phyloP scores from a whole-genome alignment of 1,140 invertebrate genomes.

The Ips typographus region DNA sequence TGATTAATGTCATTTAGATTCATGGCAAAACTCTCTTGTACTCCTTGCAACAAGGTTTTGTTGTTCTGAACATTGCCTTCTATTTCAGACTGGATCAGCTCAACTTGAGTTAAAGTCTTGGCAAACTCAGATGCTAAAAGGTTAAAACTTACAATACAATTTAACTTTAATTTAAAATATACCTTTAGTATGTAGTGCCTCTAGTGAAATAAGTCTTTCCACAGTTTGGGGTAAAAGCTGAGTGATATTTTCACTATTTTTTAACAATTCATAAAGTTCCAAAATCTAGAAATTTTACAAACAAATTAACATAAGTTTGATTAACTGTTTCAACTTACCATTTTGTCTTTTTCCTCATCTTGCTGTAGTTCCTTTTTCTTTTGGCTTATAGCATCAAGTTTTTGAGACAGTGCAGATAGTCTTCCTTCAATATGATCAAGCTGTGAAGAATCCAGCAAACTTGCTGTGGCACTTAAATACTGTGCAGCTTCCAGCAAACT shows the following conservation, averaged over 20 bases:
- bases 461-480: constrained; percentile 71
- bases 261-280: constrained; percentile 84
- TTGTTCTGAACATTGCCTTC: constrained; percentile 71
- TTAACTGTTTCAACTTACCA: constrained; percentile 55
- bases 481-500: constrained; percentile 68
- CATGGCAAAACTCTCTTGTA: constrained; percentile 75
- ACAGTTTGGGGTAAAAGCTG: constrained; percentile 78
- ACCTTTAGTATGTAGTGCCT: constrained; percentile 86
- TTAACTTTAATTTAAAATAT: background rate
- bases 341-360: constrained; percentile 77
- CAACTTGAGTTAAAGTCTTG: constrained; percentile 79
- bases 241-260: constrained; percentile 78
- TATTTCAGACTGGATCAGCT: constrained; percentile 78
- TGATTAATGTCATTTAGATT: constrained; percentile 74
- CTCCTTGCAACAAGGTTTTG: constrained; percentile 74
- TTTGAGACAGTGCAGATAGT: constrained; percentile 69
- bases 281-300: constrained; percentile 62
- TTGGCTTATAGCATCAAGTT: constrained; percentile 74
- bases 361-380: constrained; percentile 63
- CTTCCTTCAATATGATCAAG: constrained; percentile 81
- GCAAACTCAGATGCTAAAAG: constrained; percentile 80
- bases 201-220: constrained; percentile 78
- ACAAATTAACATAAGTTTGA: constrained; percentile 11
- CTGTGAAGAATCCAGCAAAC: constrained; percentile 77
- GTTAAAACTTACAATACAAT: constrained; percentile 27